These are phyloP conservation scores for Boloria selene DNA, from an alignment of 2,888 invertebrate genomes.

Conservation along the genomic window DNA sequence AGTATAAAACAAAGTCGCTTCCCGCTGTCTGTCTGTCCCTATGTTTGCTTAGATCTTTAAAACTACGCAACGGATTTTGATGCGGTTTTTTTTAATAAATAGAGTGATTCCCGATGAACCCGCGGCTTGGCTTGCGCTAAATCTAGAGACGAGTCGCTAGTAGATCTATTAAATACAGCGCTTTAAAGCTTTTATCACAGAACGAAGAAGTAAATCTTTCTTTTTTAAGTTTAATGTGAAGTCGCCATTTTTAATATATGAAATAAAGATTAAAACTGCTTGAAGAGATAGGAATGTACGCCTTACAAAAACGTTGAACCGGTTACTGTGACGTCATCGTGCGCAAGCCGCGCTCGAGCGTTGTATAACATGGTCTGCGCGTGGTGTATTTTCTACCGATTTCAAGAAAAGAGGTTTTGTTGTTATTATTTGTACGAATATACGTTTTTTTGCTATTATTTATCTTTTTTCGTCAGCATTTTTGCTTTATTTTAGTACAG, in stretches of 20 bases:
- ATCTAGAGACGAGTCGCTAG: too few relatives aligned
- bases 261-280: slow-evolving; percentile 4
- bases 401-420: background rate
- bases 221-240: background rate
- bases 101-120: too few relatives aligned
- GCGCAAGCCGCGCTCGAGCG: slow-evolving; percentile 14
- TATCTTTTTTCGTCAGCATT: background rate
- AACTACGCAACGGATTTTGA: too few relatives aligned
- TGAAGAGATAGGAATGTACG: slow-evolving; percentile 21
- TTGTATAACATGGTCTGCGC: slow-evolving; percentile 10
- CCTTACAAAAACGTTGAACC: slow-evolving; percentile 25
- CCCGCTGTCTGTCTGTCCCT: too few relatives aligned
- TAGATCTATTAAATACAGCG: too few relatives aligned
- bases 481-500: too few relatives aligned
- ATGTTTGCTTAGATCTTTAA: too few relatives aligned
- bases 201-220: background rate
- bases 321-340: slow-evolving; percentile 30
- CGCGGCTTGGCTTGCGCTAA: too few relatives aligned
- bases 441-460: background rate
- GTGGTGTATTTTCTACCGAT: background rate
- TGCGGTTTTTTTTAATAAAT: too few relatives aligned
- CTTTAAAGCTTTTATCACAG: slow-evolving; percentile 1
- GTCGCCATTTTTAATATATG: background rate
- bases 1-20: too few relatives aligned
- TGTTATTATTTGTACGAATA: background rate